Percentiles rank a stretch among this genome's conserved stretches.
phyloP scores from a whole-genome alignment of 2,888 invertebrate species.

The Pseudococcus longispinus region DNA sequence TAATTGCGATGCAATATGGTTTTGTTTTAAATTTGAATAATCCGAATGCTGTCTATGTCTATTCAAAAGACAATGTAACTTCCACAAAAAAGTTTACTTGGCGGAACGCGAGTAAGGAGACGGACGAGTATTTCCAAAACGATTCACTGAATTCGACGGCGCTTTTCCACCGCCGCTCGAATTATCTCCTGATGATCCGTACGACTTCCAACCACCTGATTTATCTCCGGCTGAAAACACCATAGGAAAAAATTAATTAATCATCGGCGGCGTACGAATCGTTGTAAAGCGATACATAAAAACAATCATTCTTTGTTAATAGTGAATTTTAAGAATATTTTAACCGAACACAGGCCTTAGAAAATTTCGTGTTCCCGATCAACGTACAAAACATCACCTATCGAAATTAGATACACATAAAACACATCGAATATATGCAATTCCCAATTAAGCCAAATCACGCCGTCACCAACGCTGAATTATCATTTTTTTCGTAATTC shows the following conservation, averaged over 20 bases:
- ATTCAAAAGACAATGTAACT: neutral
- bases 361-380: neutral
- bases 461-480: neutral
- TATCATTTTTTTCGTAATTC: neutral
- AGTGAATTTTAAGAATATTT: neutral
- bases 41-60: neutral
- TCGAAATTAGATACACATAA: neutral
- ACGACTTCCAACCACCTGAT: slow-evolving; percentile 49
- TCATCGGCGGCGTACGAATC: neutral
- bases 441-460: neutral
- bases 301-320: neutral
- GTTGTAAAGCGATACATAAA: neutral
- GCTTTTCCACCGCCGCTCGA: slow-evolving; percentile 22
- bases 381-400: neutral
- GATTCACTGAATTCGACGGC: slow-evolving; percentile 3
- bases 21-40: neutral
- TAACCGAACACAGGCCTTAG: neutral
- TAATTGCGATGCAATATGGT: neutral
- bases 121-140: slow-evolving; percentile 51
- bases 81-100: slow-evolving; percentile 23
- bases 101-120: slow-evolving; percentile 32
- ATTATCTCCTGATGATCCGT: slow-evolving; percentile 22
- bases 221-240: slow-evolving; percentile 32
- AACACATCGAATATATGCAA: neutral
- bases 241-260: neutral